phyloP scores from a whole-genome alignment of 2,888 invertebrate species.

The Synanthedon tipuliformis region DNA sequence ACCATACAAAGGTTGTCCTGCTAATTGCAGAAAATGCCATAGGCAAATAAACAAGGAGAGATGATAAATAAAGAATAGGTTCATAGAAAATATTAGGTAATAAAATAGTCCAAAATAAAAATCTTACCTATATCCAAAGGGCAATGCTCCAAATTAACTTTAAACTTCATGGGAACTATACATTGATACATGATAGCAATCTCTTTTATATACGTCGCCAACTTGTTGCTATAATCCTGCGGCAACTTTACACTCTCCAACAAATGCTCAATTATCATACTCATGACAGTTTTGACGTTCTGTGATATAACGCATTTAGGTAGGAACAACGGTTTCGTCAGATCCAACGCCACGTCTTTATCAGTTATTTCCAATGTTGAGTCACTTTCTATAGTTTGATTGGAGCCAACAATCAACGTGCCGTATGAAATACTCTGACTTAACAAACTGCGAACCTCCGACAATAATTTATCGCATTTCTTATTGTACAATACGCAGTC shows the following conservation, averaged over 20 bases:
- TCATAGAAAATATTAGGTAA: neutral
- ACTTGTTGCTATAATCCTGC: constrained; percentile 39
- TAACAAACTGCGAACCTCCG: constrained; percentile 40
- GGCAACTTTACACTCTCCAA: constrained; percentile 50
- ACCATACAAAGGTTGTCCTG: no score
- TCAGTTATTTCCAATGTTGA: constrained; percentile 30
- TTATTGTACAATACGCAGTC: constrained; percentile 58
- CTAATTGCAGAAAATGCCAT: no score
- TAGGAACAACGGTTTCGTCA: constrained; percentile 47
- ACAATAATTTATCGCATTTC: constrained; percentile 54
- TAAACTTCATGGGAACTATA: constrained; percentile 52
- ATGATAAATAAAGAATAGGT: no score
- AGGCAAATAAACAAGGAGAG: no score
- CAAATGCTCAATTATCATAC: constrained; percentile 47
- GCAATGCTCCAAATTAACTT: constrained; percentile 48
- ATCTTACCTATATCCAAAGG: constrained; percentile 57
- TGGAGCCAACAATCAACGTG: constrained; percentile 36
- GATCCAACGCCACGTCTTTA: constrained; percentile 32
- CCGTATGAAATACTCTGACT: constrained; percentile 46
- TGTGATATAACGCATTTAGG: constrained; percentile 55
- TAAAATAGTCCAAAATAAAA: neutral
- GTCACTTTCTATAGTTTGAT: constrained; percentile 22
- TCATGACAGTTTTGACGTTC: constrained; percentile 48
- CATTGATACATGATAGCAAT: constrained; percentile 58
- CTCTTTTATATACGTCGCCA: constrained; percentile 48